These are phyloP conservation scores for Umimayanthus kanabou DNA, from an alignment of 92 coral and sea anemone genomes.

Conservation along the genomic window DNA sequence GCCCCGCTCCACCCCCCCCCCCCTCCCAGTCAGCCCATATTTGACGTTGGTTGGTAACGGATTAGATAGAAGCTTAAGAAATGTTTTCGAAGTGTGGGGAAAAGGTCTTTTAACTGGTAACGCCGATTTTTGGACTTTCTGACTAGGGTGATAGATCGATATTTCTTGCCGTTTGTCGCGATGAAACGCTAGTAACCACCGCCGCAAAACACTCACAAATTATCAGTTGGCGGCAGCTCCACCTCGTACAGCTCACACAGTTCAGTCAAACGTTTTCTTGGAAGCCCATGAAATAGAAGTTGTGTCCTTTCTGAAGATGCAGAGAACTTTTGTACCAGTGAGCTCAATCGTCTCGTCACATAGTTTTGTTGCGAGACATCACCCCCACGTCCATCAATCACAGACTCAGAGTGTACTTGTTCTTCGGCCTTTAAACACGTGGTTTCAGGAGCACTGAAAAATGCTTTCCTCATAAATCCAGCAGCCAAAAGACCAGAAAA, in stretches of 20 bases:
- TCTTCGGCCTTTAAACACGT: neutral
- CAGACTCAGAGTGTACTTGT: neutral
- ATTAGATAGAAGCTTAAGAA: too few relatives aligned
- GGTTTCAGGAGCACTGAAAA: neutral
- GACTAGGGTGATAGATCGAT: neutral
- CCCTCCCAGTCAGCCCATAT: too few relatives aligned
- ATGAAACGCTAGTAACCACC: too few relatives aligned
- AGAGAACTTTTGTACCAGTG: neutral
- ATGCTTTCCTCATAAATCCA: neutral
- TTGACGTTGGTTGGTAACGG: neutral
- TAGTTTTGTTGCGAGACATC: neutral
- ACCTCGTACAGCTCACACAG: slow-evolving; percentile 21
- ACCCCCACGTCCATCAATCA: neutral
- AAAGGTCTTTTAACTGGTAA: neutral
- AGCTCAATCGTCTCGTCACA: slow-evolving; percentile 9
- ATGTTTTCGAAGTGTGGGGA: neutral
- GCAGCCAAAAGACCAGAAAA: slow-evolving; percentile 26
- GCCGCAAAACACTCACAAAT: neutral
- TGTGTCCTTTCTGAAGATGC: neutral
- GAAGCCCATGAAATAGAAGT: slow-evolving; percentile 21
- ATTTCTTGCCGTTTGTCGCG: neutral
- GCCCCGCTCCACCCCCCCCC: too few relatives aligned
- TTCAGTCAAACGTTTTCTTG: slow-evolving; percentile 22
- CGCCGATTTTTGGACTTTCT: neutral
- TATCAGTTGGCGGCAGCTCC: neutral